Conservation (phyloP, 2,797 vertebrate genomes). For the Leptoclinus maculatus region DNA sequence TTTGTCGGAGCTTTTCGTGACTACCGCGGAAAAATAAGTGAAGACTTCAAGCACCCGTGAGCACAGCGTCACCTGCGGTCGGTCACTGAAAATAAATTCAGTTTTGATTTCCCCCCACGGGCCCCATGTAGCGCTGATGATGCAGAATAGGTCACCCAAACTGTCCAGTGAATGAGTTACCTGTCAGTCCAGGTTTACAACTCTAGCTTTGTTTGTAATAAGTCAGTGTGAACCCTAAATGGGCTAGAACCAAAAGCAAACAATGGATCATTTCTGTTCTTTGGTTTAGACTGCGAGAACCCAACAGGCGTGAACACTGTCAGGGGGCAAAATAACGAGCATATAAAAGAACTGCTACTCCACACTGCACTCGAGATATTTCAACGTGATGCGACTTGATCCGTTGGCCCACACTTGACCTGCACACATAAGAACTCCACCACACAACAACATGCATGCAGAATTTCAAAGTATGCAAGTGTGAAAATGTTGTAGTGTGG, state of each 20-base stretch:
- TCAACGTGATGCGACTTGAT: slow-evolving; percentile 9
- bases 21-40: neutral
- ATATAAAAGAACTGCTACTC: slow-evolving; percentile 5
- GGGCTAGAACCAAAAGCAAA: slow-evolving; percentile 26
- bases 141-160: slow-evolving; percentile 23
- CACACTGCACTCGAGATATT: slow-evolving; percentile 7
- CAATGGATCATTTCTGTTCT: slow-evolving; percentile 11
- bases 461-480: slow-evolving; percentile 9
- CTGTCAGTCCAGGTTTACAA: slow-evolving; percentile 15
- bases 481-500: slow-evolving; percentile 10
- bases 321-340: slow-evolving; percentile 39
- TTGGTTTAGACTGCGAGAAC: neutral
- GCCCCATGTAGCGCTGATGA: neutral
- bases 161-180: slow-evolving; percentile 26
- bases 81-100: slow-evolving; percentile 22
- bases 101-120: slow-evolving; percentile 12
- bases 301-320: slow-evolving; percentile 10
- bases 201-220: slow-evolving; percentile 41
- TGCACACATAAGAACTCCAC: neutral
- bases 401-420: slow-evolving; percentile 10
- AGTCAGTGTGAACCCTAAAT: slow-evolving; percentile 11
- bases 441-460: slow-evolving; percentile 4
- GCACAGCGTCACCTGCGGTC: slow-evolving; percentile 3
- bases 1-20: neutral
- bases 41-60: neutral